Percentiles rank a stretch among this genome's conserved stretches.
These are phyloP conservation scores for Prinia subflava DNA, from an alignment of 2,113 vertebrate genomes.

Conservation along the genomic window DNA sequence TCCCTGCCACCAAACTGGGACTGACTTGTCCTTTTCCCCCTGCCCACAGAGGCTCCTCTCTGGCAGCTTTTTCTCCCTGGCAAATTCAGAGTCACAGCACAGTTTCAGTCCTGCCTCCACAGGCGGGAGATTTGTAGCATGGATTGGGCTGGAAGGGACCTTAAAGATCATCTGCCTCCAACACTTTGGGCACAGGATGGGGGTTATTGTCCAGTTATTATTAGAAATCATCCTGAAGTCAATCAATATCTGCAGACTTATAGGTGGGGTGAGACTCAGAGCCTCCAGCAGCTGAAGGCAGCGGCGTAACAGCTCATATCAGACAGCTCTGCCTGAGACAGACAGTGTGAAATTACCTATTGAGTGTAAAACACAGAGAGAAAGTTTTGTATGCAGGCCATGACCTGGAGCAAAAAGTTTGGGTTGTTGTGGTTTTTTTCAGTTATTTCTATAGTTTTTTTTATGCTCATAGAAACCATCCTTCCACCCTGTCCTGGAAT, in stretches of 20 bases:
- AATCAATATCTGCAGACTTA: background rate
- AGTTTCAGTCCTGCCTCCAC: background rate
- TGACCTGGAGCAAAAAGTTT: background rate
- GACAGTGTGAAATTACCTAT: constrained; percentile 51
- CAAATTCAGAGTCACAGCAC: background rate
- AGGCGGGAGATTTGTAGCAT: background rate
- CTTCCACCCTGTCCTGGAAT: background rate
- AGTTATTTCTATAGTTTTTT: background rate
- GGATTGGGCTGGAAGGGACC: background rate
- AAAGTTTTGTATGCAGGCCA: background rate
- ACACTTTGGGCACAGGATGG: background rate
- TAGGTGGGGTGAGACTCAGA: background rate
- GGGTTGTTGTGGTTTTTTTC: too few species aligned
- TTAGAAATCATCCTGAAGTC: background rate
- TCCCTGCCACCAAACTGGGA: background rate
- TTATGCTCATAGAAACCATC: background rate
- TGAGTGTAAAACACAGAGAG: constrained; percentile 3
- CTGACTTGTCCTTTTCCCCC: background rate
- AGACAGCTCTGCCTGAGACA: background rate
- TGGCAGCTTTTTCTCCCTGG: background rate
- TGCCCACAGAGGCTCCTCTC: background rate
- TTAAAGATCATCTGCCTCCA: background rate
- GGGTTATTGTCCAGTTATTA: background rate
- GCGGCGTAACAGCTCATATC: background rate
- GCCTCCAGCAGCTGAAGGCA: background rate